Conservation (phyloP, 2,113 vertebrate species). For the Cephalopterus ornatus region DNA sequence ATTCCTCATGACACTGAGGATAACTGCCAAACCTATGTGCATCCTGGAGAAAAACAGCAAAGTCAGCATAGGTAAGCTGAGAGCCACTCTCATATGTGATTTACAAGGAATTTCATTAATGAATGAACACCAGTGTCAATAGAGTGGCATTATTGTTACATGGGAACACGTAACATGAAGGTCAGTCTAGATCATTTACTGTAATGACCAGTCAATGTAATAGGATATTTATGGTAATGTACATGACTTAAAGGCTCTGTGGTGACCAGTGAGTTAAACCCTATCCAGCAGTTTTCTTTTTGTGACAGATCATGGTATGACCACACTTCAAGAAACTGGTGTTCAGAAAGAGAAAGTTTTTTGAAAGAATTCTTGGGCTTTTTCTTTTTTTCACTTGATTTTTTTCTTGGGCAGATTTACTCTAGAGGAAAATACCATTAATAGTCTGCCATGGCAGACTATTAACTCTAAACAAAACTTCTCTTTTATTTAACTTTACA, state of each 20-base stretch:
- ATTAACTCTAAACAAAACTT: slow-evolving; percentile 46
- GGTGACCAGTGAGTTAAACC: not conserved
- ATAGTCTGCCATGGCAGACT: not conserved
- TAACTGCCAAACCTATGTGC: not conserved
- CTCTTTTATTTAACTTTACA: slow-evolving; percentile 26
- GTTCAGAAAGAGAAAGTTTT: slow-evolving; percentile 22
- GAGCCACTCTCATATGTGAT: not conserved
- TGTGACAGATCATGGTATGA: slow-evolving; percentile 19
- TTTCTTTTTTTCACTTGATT: not conserved
- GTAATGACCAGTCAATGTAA: slow-evolving; percentile 21
- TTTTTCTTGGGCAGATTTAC: slow-evolving; percentile 21
- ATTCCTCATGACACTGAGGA: not conserved
- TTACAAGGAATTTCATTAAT: not conserved
- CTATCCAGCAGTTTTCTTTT: not conserved
- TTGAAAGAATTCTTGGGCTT: not conserved
- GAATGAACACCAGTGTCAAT: not conserved
- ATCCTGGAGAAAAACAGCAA: not conserved
- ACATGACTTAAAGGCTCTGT: not conserved
- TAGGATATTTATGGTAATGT: not conserved
- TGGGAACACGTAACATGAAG: not conserved
- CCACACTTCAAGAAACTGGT: not conserved
- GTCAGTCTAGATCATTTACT: not conserved
- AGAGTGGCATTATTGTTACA: not conserved
- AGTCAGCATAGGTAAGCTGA: not conserved
- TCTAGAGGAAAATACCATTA: slow-evolving; percentile 22